Evolutionary conservation across 2,888 invertebrate species (phyloP).

Genomic region (Acanthoscelides obtectus): DNA sequence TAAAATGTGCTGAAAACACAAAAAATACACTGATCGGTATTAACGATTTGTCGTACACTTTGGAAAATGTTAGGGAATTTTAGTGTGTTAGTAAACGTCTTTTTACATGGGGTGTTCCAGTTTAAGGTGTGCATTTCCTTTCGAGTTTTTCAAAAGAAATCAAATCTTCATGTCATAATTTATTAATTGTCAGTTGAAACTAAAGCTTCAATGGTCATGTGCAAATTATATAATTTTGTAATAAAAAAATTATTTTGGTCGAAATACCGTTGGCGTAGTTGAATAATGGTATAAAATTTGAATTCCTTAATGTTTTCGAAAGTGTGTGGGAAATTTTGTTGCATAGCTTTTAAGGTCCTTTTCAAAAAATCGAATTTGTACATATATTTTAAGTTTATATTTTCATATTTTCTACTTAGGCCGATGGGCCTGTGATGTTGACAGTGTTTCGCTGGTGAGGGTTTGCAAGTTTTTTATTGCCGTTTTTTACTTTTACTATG

Average conservation of each 20-base stretch:
- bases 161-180: too few species aligned
- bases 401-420: conserved; percentile 37
- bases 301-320: background rate
- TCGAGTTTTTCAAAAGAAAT: background rate
- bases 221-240: too few species aligned
- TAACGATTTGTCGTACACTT: background rate
- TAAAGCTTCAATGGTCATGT: too few species aligned
- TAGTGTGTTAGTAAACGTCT: conserved; percentile 1
- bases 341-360: background rate
- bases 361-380: conserved; percentile 23
- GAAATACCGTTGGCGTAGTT: too few species aligned
- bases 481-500: background rate
- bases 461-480: background rate
- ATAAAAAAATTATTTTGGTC: too few species aligned
- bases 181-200: too few species aligned
- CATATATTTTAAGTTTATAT: conserved; percentile 38
- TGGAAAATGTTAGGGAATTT: conserved; percentile 12
- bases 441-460: conserved; percentile 1
- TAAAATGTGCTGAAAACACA: conserved; percentile 25
- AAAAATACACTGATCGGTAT: conserved; percentile 21
- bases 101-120: background rate
- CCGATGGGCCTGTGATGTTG: conserved; percentile 12
- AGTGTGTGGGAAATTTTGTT: background rate
- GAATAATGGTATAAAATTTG: too few species aligned
- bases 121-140: background rate